These are phyloP conservation scores for Dione juno DNA, from an alignment of 2,888 invertebrate genomes.

Conservation along the genomic window DNA sequence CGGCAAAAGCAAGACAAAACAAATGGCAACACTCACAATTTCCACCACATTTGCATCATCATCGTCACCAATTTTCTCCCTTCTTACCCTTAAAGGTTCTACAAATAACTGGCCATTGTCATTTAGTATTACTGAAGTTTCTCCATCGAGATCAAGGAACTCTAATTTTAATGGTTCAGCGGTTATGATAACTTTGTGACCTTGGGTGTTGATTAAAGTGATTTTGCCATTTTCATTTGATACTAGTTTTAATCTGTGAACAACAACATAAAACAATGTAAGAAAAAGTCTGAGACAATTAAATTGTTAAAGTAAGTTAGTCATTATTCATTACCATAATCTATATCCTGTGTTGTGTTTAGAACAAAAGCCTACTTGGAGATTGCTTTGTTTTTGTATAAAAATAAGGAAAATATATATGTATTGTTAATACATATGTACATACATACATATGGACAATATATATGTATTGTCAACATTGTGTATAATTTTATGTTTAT, in stretches of 20 bases:
- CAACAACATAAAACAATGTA: conserved; percentile 15
- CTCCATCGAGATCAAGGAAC: conserved; percentile 87
- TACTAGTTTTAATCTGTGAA: conserved; percentile 64
- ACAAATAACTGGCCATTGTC: conserved; percentile 95
- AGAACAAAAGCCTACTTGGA: conserved; percentile 8
- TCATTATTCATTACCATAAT: conserved; percentile 7
- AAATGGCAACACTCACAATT: conserved; percentile 60
- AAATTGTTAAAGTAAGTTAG: neutral
- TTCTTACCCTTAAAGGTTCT: conserved; percentile 92
- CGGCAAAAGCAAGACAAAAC: neutral
- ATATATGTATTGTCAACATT: no score
- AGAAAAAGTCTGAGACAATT: neutral
- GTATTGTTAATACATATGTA: no score
- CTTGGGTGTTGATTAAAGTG: conserved; percentile 65
- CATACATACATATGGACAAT: no score
- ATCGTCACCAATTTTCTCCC: conserved; percentile 74
- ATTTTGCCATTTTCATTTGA: conserved; percentile 66
- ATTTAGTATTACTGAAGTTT: conserved; percentile 91
- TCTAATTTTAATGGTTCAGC: conserved; percentile 93
- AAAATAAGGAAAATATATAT: conserved; percentile 1
- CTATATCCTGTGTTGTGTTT: neutral
- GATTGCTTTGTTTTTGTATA: conserved; percentile 6
- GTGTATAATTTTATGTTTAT: no score
- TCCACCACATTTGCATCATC: conserved; percentile 57
- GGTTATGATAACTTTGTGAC: conserved; percentile 83